Conservation (phyloP, 2,888 invertebrate genomes). For the Rotaria magnacalcarata region DNA sequence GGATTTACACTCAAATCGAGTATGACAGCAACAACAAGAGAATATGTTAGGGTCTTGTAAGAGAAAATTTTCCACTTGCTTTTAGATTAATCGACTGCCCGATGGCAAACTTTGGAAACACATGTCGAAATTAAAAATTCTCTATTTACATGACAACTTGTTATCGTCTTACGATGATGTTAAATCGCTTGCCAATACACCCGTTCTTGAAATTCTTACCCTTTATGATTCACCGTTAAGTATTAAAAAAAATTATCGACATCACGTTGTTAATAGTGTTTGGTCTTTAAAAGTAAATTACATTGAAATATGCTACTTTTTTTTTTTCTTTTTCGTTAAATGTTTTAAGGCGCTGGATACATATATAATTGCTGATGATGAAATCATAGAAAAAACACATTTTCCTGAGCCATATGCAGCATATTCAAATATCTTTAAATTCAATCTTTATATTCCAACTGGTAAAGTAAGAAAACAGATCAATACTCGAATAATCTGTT, state of each 20-base stretch:
- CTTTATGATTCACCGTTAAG: constrained; percentile 57
- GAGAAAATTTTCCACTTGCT: constrained; percentile 27
- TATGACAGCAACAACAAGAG: constrained; percentile 46
- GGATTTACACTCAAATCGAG: constrained; percentile 57
- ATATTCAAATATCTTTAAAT: constrained; percentile 50
- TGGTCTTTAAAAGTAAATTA: constrained; percentile 51
- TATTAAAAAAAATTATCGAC: constrained; percentile 56
- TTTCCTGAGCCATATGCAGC: constrained; percentile 52
- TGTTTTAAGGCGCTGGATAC: constrained; percentile 53
- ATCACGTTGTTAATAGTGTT: constrained; percentile 58
- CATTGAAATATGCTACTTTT: too few species aligned
- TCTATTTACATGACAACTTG: constrained; percentile 59
- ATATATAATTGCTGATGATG: constrained; percentile 57
- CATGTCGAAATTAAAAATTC: constrained; percentile 51
- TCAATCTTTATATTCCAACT: constrained; percentile 51
- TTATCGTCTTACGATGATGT: constrained; percentile 55
- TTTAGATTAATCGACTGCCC: constrained; percentile 54
- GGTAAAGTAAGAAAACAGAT: constrained; percentile 42
- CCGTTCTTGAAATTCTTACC: constrained; percentile 51
- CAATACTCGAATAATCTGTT: neutral
- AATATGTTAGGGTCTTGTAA: neutral
- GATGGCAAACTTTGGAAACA: constrained; percentile 54
- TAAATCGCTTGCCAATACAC: constrained; percentile 53
- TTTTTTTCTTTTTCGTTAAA: neutral
- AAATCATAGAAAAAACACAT: constrained; percentile 58